These are phyloP conservation scores for Radopholus similis DNA, from an alignment of 1,140 invertebrate genomes.

Conservation along the genomic window DNA sequence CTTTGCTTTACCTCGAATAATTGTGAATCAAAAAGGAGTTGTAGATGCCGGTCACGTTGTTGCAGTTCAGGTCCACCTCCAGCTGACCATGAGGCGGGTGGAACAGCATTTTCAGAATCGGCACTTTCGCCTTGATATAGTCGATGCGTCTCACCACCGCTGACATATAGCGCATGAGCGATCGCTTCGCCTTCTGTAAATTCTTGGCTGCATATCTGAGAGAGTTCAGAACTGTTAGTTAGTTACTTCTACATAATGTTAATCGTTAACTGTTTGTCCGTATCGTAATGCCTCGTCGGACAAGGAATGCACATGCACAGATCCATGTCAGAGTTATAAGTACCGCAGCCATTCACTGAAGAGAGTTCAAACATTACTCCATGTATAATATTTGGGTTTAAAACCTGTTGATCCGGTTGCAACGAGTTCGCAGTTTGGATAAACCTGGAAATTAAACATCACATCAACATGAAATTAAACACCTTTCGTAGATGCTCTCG, in stretches of 20 bases:
- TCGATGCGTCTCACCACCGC: conserved; percentile 17
- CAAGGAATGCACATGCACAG: conserved; percentile 29
- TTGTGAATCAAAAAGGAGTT: conserved; percentile 47
- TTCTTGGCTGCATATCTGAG: conserved; percentile 31
- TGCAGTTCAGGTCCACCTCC: conserved; percentile 46
- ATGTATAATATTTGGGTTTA: too few species aligned
- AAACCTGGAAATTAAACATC: conserved; percentile 21
- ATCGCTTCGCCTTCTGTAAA: conserved; percentile 27
- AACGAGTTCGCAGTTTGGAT: conserved; percentile 16
- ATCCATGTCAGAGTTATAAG: conserved; percentile 50
- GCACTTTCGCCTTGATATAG: conserved; percentile 43
- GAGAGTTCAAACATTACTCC: too few species aligned
- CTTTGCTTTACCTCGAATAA: conserved; percentile 37
- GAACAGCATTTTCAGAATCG: conserved; percentile 35
- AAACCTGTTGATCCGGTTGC: conserved; percentile 41
- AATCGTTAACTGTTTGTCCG: conserved; percentile 15
- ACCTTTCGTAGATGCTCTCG: not conserved
- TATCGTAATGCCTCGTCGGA: conserved; percentile 4
- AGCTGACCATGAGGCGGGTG: conserved; percentile 23
- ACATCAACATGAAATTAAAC: not conserved
- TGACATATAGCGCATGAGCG: conserved; percentile 2
- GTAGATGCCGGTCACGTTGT: conserved; percentile 40
- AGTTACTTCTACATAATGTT: conserved; percentile 20
- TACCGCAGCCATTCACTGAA: conserved; percentile 44
- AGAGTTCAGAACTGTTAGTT: too few species aligned